phyloP scores from a whole-genome alignment of 2,888 invertebrate species.

The Eudemis profundana region DNA sequence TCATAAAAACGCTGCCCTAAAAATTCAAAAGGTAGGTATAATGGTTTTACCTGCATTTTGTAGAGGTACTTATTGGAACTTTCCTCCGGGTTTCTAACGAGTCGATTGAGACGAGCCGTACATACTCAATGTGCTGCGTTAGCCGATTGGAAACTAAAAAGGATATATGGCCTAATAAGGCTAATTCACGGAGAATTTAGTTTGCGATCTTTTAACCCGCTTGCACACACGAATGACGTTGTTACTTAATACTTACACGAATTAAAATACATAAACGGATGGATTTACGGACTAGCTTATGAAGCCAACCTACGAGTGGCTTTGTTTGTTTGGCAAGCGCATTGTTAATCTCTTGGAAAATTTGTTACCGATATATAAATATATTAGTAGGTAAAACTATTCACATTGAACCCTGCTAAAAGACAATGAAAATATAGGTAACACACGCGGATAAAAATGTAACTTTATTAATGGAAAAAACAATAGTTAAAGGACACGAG shows the following conservation, averaged over 20 bases:
- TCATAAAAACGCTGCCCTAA: conserved; percentile 13
- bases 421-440: too few species aligned
- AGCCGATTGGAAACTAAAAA: conserved; percentile 20
- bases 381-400: too few species aligned
- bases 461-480: too few species aligned
- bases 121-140: conserved; percentile 34
- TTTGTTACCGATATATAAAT: too few species aligned
- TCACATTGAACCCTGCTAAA: too few species aligned
- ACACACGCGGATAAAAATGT: too few species aligned
- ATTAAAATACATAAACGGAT: not conserved
- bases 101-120: conserved; percentile 29
- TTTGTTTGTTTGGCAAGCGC: too few species aligned
- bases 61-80: conserved; percentile 19
- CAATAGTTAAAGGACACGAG: too few species aligned
- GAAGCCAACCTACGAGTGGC: too few species aligned
- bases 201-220: conserved; percentile 11
- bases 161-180: conserved; percentile 26
- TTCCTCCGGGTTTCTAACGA: conserved; percentile 31
- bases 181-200: conserved; percentile 18
- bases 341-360: too few species aligned
- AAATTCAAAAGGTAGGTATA: conserved; percentile 31
- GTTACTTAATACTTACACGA: not conserved
- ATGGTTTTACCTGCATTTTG: conserved; percentile 32
- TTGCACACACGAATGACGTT: not conserved
- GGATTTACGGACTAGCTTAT: not conserved